Evolutionary conservation across 2,888 invertebrate species (phyloP).

Genomic region (Caenorhabditis imperialis): DNA sequence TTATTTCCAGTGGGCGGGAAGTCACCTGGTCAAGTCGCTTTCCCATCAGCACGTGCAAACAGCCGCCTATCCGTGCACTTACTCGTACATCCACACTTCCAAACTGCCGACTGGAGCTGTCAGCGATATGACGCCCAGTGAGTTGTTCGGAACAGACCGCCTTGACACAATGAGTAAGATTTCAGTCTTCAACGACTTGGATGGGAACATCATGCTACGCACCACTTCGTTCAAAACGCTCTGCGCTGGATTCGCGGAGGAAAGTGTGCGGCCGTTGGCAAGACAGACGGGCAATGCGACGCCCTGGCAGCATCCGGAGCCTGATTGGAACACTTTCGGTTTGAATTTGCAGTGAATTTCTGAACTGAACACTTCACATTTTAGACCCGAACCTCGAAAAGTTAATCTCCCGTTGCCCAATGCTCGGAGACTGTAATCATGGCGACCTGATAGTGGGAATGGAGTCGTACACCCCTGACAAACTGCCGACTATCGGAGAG

Average conservation of each 20-base stretch:
- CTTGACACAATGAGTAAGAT: too few species aligned
- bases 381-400: conserved; percentile 84
- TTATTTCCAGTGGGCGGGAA: conserved; percentile 74
- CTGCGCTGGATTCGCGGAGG: conserved; percentile 73
- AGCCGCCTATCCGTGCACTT: conserved; percentile 74
- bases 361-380: background rate
- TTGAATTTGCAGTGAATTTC: conserved; percentile 63
- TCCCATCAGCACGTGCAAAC: conserved; percentile 71
- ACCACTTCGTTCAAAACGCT: conserved; percentile 71
- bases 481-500: conserved; percentile 94
- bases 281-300: conserved; percentile 39
- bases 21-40: conserved; percentile 65
- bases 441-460: conserved; percentile 90
- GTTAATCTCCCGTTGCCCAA: conserved; percentile 88
- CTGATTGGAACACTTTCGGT: conserved; percentile 96
- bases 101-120: conserved; percentile 78
- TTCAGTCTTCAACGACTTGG: conserved; percentile 87
- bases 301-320: conserved; percentile 76
- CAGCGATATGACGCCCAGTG: conserved; percentile 85
- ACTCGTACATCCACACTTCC: conserved; percentile 71
- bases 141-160: too few species aligned
- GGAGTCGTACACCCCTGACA: conserved; percentile 96
- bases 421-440: conserved; percentile 85
- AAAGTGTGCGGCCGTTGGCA: conserved; percentile 57
- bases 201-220: conserved; percentile 89